Base-by-base conservation (phyloP, 2,113 vertebrate genomes). In the Gasterosteus aculeatus region DNA sequence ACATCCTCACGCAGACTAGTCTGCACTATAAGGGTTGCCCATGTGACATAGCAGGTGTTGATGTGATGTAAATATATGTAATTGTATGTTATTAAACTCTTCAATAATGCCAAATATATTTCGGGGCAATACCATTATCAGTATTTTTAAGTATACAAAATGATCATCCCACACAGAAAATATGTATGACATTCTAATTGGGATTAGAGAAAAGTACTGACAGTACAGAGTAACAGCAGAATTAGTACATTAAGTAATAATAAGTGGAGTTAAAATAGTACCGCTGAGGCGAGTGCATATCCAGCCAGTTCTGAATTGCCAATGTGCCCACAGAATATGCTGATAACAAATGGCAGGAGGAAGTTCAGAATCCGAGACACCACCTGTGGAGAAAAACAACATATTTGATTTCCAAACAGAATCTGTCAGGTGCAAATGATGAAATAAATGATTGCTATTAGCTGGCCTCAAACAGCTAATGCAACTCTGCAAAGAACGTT, bases 261-360 rank as follows among this genome's bases (percentile, higher is more conserved):
- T 53, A 11, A 44, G 39, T 60, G 26, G 4, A 56, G 16, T 53
- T 46, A 5, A 72, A 61, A n/a, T 18, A 91, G 0, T 96, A 99
- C 97, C 0, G 95, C 96, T n/a, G 96, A 95, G 0, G 96, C 96
- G 10, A 99, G 89, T 0, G 94, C 97, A 62, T 96, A 97, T 0
- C 97, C 95, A 1, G 96, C 97, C 79, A 99, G 83, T 53, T 97
- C 96, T 0, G 95, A 86, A 73, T 97, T 98, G 59, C 97, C 96
- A 80, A 99, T 92, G 88, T 96, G 97, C 58, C 98, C 97, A 2
- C 96, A 97, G 93, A 97, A 98, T 87, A 99, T 96, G 18, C 95
- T 95, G 90, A 80, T 97, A 46, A 98, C 94, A 76, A 98, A 95
- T 0, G 93, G 94, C 88, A 96, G 89, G 53, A 98, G 90, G 69